Conservation (phyloP, 2,113 vertebrate genomes). For the Pimephales promelas region DNA sequence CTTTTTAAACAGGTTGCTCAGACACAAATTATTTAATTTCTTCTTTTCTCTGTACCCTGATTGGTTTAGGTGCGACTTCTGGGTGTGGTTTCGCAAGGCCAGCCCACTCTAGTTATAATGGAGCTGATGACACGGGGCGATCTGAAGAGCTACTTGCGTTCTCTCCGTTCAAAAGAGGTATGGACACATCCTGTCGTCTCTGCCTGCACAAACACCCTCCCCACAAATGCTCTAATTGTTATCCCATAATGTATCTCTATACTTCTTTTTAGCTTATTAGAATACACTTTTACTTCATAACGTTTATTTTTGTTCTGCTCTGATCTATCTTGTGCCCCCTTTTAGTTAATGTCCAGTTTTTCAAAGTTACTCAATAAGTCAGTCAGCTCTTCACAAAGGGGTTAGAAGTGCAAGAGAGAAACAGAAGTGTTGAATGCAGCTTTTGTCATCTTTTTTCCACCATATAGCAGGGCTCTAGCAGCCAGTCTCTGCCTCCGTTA, state of each 20-base stretch:
- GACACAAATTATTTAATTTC: not conserved
- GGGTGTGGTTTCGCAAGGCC: constrained; percentile 97
- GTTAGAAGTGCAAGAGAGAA: not conserved
- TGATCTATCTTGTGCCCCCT: not conserved
- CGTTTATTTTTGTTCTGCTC: not conserved
- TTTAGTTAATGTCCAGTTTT: not conserved
- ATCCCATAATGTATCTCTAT: not conserved
- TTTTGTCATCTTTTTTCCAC: not conserved
- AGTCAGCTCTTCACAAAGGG: not conserved
- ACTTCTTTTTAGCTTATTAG: not conserved
- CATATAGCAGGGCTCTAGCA: constrained; percentile 80
- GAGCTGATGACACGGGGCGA: constrained; percentile 98
- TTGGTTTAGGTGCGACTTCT: constrained; percentile 87
- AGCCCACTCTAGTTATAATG: constrained; percentile 98
- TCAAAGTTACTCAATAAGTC: not conserved
- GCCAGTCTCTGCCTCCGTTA: constrained; percentile 85
- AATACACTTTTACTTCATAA: not conserved
- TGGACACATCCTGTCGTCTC: not conserved
- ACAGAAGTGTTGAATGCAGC: not conserved
- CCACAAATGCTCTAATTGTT: not conserved
- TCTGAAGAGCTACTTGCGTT: constrained; percentile 95
- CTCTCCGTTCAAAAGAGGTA: constrained; percentile 62
- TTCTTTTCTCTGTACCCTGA: not conserved
- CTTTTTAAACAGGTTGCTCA: not conserved
- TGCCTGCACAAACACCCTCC: not conserved